A percentile compares a stretch with the other conserved stretches of the same genome.
Conservation (phyloP, 2,113 vertebrate species). For the Aix galericulata region DNA sequence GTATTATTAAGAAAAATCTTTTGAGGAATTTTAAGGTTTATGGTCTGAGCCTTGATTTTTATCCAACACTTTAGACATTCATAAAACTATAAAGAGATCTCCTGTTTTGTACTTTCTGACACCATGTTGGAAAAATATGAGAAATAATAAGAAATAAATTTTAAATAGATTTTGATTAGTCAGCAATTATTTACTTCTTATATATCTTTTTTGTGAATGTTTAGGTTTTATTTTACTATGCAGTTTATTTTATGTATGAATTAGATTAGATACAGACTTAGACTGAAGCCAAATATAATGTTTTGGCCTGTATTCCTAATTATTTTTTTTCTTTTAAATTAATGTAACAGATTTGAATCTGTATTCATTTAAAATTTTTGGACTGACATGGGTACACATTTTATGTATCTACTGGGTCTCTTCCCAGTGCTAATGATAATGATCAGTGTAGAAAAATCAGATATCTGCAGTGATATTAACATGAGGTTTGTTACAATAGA, state of each 20-base stretch:
- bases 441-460: neutral
- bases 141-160: conserved; percentile 23
- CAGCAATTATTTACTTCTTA: neutral
- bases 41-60: conserved; percentile 39
- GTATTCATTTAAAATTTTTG: neutral
- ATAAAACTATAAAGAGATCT: neutral
- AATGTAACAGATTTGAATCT: neutral
- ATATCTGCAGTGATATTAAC: neutral
- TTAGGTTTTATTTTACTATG: neutral
- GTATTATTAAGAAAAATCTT: conserved; percentile 15
- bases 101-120: neutral
- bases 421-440: neutral
- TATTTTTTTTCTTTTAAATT: neutral
- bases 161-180: conserved; percentile 21
- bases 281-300: neutral
- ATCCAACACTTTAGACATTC: conserved; percentile 19
- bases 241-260: neutral
- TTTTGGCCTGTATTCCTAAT: neutral
- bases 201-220: neutral
- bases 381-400: neutral
- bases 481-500: neutral
- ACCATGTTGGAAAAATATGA: conserved; percentile 6
- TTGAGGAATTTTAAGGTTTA: conserved; percentile 29
- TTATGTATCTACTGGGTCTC: neutral
- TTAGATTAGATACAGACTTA: neutral